Conservation (phyloP, 2,888 invertebrate genomes). For the Orthosia gracilis region DNA sequence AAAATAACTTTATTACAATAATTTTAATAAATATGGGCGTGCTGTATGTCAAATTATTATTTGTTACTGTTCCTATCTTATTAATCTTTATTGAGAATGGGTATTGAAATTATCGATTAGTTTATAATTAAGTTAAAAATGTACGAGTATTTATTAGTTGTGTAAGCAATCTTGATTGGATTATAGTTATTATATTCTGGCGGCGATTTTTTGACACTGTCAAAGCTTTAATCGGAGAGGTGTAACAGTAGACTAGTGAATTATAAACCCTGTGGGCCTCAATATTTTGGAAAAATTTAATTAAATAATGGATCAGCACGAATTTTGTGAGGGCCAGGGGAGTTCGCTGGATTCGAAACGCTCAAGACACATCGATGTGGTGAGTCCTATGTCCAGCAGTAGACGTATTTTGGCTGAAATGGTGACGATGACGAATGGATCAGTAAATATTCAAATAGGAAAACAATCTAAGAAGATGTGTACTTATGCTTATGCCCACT, state of each 20-base stretch:
- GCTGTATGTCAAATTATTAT: slow-evolving; percentile 35
- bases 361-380: no score
- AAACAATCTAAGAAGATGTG: no score
- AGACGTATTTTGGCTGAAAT: no score
- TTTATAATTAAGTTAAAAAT: slow-evolving; percentile 29
- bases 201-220: not conserved
- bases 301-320: not conserved
- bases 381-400: no score
- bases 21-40: slow-evolving; percentile 45
- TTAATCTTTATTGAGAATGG: slow-evolving; percentile 41
- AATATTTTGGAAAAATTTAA: not conserved
- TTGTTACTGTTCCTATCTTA: slow-evolving; percentile 8
- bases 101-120: slow-evolving; percentile 24
- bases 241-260: not conserved
- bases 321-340: no score
- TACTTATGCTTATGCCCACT: not conserved
- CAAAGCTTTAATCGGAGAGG: no score
- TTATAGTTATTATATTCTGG: not conserved
- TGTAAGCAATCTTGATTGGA: slow-evolving; percentile 6
- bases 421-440: no score
- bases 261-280: not conserved
- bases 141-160: not conserved
- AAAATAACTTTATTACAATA: slow-evolving; percentile 42
- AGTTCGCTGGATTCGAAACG: no score
- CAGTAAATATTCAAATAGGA: not conserved